Evolutionary conservation across 2,888 invertebrate genomes (phyloP), one percentile per base, ranked within the genome.

Genomic region (Lampropteryx suffumata): DNA sequence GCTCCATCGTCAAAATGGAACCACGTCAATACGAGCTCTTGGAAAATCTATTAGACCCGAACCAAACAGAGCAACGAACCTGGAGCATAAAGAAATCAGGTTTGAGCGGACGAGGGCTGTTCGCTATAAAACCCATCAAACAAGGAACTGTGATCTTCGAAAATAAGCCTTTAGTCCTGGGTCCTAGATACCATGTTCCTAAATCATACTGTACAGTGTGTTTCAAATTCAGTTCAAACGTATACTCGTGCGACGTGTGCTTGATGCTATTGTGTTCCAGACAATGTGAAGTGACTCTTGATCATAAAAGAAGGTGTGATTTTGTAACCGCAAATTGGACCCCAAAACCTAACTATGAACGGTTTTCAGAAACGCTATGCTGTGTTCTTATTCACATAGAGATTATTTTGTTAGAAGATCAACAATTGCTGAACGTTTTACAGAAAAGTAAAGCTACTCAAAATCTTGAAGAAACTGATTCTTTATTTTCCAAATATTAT

Each of bases 101-200:
- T 9, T 73, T 94, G 9, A 92, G 94, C 14, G 95, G 95, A 11
- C 92, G 94, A 57, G 95, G 95, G 17, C 65, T 96, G 12, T 93
- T 95, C 62, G 94, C 95, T 21, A 85, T 82, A 1, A 83, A 92
- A 46, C 88, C 92, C 60, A 93, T 96, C 37, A 78, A 85, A 51
- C 79, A 82, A 43, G 94, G 95, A 41, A 92, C 93, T 63, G 67
- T 94, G 3, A 92, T 96, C 55, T 95, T 94, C 69, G 78, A 82
- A 13, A 95, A 95, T 71, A 86, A 82, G 42, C 93, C 96, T 0
- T 70, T 96, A 12, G 85, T 94, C 1, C 70, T 93, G 21, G 95
- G 95, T 0, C 94, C 95, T 0, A 91, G 94, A 35, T 90, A 91
- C 52, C 80, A 78, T 42, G 79, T 84, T 21, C 76, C 84, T n/a